Conservation (phyloP, 2,113 vertebrate species). For the Zosterops japonicus region DNA sequence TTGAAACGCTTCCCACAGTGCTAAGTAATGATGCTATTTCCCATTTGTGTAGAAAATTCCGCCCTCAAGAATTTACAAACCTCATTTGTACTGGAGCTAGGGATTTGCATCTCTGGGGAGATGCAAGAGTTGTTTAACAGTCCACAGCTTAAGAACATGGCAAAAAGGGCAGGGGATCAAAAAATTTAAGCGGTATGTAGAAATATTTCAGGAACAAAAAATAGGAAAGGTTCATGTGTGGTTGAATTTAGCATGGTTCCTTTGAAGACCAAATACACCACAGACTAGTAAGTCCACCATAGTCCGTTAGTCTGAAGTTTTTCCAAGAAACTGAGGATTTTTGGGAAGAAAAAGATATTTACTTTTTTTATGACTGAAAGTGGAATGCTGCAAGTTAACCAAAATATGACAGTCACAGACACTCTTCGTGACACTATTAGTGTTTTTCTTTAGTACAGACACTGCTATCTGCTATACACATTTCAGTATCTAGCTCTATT, state of each 20-base stretch:
- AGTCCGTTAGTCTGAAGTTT: neutral
- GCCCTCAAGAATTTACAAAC: neutral
- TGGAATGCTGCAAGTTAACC: neutral
- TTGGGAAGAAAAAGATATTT: neutral
- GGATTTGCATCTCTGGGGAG: neutral
- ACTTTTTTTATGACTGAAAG: neutral
- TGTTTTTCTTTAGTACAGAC: neutral
- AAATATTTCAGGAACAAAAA: neutral
- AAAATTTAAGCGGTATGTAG: neutral
- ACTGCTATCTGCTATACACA: neutral
- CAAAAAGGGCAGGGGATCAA: neutral
- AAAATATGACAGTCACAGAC: neutral
- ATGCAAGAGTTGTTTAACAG: neutral
- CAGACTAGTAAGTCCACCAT: neutral
- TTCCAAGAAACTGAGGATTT: neutral
- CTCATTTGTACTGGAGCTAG: neutral
- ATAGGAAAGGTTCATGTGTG: neutral
- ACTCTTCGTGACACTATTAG: neutral
- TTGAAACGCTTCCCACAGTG: slow-evolving; percentile 13
- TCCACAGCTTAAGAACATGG: neutral
- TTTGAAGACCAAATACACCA: neutral
- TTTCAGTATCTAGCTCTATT: neutral
- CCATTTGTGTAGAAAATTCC: neutral
- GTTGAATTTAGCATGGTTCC: neutral
- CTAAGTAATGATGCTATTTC: slow-evolving; percentile 6